Conservation (phyloP, 2,888 invertebrate species). For the Digitonthophagus gazella region DNA sequence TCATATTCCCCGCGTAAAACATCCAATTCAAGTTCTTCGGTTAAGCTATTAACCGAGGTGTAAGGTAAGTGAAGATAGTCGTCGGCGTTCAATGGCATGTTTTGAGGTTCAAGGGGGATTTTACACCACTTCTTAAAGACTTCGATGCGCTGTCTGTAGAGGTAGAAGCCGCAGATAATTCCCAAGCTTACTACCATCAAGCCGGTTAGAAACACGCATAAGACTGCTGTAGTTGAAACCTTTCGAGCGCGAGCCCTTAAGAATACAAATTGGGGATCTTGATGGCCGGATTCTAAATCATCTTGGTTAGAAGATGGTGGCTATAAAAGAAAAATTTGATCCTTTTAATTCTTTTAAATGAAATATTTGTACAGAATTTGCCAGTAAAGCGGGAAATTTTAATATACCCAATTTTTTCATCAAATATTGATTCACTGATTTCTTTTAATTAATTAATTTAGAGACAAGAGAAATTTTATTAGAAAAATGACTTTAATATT, state of each 20-base stretch:
- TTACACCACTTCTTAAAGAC: conserved; percentile 69
- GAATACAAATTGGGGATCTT: conserved; percentile 49
- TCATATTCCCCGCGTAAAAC: conserved; percentile 70
- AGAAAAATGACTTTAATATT: no score
- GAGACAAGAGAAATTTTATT: no score
- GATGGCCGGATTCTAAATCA: conserved; percentile 52
- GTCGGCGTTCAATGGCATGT: conserved; percentile 25
- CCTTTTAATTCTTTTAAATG: no score
- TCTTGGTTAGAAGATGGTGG: conserved; percentile 42
- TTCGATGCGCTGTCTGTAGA: conserved; percentile 69
- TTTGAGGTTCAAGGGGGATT: conserved; percentile 56
- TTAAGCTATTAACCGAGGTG: conserved; percentile 63
- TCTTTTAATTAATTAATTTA: no score
- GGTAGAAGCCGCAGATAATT: conserved; percentile 67
- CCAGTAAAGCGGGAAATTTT: no score
- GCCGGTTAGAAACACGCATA: conserved; percentile 68
- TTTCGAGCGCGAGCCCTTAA: conserved; percentile 55
- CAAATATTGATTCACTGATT: no score
- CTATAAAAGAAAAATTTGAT: background rate
- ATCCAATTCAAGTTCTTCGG: conserved; percentile 80
- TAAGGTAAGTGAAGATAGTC: conserved; percentile 18
- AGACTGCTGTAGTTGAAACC: conserved; percentile 62
- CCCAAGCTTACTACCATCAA: conserved; percentile 70
- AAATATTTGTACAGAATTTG: no score
- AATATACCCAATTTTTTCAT: no score